These are phyloP conservation scores for Ovis canadensis DNA, from an alignment of 2,113 vertebrate genomes.

Conservation along the genomic window DNA sequence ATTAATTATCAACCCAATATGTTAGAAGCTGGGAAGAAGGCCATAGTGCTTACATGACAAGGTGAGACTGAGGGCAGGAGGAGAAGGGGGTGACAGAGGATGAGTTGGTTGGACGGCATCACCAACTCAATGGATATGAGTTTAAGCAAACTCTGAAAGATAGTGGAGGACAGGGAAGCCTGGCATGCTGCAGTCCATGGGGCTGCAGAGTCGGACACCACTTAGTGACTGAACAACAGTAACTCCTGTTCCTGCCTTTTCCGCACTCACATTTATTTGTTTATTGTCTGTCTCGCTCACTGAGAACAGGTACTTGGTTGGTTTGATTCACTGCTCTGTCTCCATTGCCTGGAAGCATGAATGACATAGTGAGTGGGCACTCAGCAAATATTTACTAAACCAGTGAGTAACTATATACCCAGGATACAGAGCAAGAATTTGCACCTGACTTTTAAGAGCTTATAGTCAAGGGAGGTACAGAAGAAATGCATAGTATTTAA, in stretches of 20 bases:
- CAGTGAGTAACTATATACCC: not conserved
- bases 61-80: not conserved
- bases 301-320: not conserved
- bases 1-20: not conserved
- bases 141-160: not conserved
- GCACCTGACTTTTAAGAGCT: not conserved
- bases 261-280: not conserved
- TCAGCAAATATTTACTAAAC: not conserved
- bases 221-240: not conserved
- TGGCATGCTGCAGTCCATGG: not conserved
- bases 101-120: not conserved
- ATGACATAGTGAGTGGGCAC: not conserved
- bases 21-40: not conserved
- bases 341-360: not conserved
- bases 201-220: not conserved
- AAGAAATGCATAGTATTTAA: not conserved
- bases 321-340: not conserved
- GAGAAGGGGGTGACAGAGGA: not conserved
- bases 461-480: not conserved
- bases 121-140: not conserved
- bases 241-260: not conserved
- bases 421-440: not conserved
- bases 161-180: not conserved
- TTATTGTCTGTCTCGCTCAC: not conserved
- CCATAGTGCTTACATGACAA: not conserved